These are phyloP conservation scores for Drosophila nikananu DNA, from an alignment of 1,140 invertebrate species.

Conservation along the genomic window DNA sequence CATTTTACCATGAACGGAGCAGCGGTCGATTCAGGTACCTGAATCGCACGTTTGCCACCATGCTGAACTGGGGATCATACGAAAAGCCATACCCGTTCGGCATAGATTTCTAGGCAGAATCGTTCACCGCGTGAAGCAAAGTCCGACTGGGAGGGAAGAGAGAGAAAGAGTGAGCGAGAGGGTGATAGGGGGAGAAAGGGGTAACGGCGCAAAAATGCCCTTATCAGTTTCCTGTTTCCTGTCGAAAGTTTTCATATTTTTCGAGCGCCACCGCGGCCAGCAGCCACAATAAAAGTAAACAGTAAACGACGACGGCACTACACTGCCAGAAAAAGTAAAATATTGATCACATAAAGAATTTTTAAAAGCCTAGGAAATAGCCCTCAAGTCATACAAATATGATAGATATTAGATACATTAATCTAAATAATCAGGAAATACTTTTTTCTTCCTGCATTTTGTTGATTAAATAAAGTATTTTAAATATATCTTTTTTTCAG, in stretches of 20 bases:
- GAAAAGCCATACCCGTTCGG: too few species aligned
- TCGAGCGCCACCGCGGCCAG: conserved; percentile 61
- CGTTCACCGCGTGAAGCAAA: too few species aligned
- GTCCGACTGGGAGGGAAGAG: too few species aligned
- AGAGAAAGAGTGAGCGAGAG: too few species aligned
- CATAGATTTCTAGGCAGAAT: too few species aligned
- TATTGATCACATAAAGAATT: too few species aligned
- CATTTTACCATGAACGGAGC: too few species aligned
- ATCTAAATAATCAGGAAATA: neutral
- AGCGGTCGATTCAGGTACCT: too few species aligned
- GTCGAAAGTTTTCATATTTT: conserved; percentile 85
- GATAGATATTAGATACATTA: neutral
- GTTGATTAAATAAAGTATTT: neutral
- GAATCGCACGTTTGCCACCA: too few species aligned
- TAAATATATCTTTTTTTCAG: neutral
- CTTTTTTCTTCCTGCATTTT: neutral
- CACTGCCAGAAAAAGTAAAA: conserved; percentile 12
- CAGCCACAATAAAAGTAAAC: conserved; percentile 62
- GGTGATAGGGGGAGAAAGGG: conserved; percentile 32
- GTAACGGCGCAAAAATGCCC: conserved; percentile 79
- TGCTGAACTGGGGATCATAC: too few species aligned
- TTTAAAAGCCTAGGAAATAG: neutral
- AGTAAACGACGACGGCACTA: conserved; percentile 50
- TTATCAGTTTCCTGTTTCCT: conserved; percentile 85
- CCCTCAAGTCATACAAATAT: neutral